phyloP scores from a whole-genome alignment of 2,113 vertebrate species.

The Crypturellus undulatus region DNA sequence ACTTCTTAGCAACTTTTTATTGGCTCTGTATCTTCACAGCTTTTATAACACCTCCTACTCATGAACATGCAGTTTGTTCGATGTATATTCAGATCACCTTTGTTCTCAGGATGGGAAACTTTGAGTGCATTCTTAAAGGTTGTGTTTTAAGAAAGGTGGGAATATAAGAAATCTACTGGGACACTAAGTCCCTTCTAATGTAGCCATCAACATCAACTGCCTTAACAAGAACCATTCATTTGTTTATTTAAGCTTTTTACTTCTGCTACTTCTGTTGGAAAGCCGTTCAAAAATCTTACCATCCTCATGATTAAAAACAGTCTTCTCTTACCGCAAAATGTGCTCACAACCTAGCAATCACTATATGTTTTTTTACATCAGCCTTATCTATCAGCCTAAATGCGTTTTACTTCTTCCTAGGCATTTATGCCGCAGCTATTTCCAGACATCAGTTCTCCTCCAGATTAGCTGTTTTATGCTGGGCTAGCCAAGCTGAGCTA shows the following conservation, averaged over 20 bases:
- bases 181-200: not conserved
- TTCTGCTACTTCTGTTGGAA: not conserved
- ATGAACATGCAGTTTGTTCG: not conserved
- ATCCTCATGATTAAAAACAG: not conserved
- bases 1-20: not conserved
- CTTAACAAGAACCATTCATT: not conserved
- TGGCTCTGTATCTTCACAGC: not conserved
- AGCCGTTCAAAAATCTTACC: not conserved
- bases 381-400: not conserved
- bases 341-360: not conserved
- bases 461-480: not conserved
- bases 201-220: not conserved
- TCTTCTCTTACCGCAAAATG: not conserved
- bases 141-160: not conserved
- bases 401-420: not conserved
- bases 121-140: not conserved
- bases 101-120: not conserved
- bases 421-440: not conserved
- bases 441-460: not conserved
- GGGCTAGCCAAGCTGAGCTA: not conserved
- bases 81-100: not conserved
- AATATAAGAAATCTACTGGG: not conserved
- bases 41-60: not conserved
- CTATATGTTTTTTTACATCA: not conserved
- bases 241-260: not conserved